These are phyloP conservation scores for Perithous albicinctus DNA, from an alignment of 2,888 invertebrate species.

Conservation along the genomic window DNA sequence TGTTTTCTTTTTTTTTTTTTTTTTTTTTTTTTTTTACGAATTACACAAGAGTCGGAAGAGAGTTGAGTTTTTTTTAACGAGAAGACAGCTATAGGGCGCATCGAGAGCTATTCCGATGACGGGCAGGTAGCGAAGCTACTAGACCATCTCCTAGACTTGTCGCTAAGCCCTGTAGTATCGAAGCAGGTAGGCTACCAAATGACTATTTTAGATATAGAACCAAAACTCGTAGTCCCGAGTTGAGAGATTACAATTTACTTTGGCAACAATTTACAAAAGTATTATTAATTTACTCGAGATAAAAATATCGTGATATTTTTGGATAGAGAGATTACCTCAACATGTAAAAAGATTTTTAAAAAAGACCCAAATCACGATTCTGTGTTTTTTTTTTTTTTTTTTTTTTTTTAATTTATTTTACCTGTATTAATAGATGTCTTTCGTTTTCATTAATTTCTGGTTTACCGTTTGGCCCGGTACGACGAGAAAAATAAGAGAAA, in stretches of 20 bases:
- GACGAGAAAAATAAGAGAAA: conserved; percentile 71
- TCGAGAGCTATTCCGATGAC: conserved; percentile 67
- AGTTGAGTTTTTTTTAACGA: neutral
- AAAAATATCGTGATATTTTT: conserved; percentile 1
- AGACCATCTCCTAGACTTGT: conserved; percentile 63
- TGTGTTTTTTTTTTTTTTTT: conserved; percentile 69
- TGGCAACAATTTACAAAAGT: conserved; percentile 1
- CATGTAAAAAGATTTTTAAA: conserved; percentile 66
- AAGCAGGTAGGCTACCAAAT: conserved; percentile 68
- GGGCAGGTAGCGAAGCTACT: conserved; percentile 82
- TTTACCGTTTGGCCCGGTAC: conserved; percentile 82
- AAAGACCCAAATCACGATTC: conserved; percentile 42
- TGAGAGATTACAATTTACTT: conserved; percentile 4
- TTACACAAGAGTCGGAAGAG: neutral
- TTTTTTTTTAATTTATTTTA: conserved; percentile 74
- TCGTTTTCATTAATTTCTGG: conserved; percentile 85
- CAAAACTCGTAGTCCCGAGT: conserved; percentile 10
- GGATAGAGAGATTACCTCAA: neutral
- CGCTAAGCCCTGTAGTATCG: conserved; percentile 57
- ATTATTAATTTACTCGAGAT: neutral
- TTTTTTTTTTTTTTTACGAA: no score
- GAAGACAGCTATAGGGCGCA: conserved; percentile 45
- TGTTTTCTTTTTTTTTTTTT: no score
- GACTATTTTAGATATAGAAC: conserved; percentile 52
- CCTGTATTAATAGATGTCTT: conserved; percentile 83